Base-by-base conservation (phyloP, 2,888 invertebrate genomes). In the Cartodere bifasciata region DNA sequence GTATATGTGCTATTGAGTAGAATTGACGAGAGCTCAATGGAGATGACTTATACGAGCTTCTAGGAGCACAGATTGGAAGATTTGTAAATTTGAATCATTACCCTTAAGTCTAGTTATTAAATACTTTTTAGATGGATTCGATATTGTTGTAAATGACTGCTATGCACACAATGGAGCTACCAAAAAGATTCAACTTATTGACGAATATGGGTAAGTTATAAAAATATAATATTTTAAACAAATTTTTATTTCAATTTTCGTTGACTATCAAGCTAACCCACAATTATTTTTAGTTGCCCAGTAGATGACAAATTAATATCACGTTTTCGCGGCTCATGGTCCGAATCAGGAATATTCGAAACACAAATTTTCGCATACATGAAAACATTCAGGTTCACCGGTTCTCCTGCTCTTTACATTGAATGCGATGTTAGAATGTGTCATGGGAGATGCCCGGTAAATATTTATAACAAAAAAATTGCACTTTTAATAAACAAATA, bases 391-490 rank as follows among this genome's bases (percentile, higher is more conserved):
- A 68, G 91, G 35, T 91, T 91, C 59, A 91, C 90, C 1, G 90
- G 90, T 13, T 90, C 90, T 0, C 91, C 91, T 1, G 90, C 91
- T 4, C 69, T 91, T 3, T 91, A 91, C 56, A 87, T 91, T 37
- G 91, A 91, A 63, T 91, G 91, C 50, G 91, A 91, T 58, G 90
- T 91, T 16, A 67, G 90, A 44, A 91, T 91, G 91, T 91, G 91
- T 56, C 91, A 91, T 57, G 91, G 91, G 37, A 68, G 87, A 46
- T 91, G 91, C 65, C 91, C 90, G 48, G 91, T 91, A 60, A 74
- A 75, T 64, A 34, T 14, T 9, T 16, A 15, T n/a, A n/a, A n/a
- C n/a, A n/a, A n/a, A n/a, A n/a, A n/a, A n/a, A n/a, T n/a, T n/a
- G n/a, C n/a, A n/a, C n/a, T n/a, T n/a, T n/a, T n/a, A n/a, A n/a